These are phyloP conservation scores for Gorsachius goisagi DNA, from an alignment of 2,113 vertebrate genomes.

Conservation along the genomic window DNA sequence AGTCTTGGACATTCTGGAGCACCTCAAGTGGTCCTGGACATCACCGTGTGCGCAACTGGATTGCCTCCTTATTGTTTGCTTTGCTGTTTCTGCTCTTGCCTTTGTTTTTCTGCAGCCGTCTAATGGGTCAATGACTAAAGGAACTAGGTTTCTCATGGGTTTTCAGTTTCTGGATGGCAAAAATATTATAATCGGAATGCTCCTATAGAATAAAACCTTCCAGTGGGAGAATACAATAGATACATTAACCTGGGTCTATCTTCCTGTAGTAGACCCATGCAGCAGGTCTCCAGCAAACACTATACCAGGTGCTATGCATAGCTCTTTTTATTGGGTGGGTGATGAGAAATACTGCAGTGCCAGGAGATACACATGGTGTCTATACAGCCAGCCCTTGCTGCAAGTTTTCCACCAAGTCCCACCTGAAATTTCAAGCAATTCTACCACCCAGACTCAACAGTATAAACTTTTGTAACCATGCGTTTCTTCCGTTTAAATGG, in stretches of 20 bases:
- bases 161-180: background rate
- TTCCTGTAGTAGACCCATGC: background rate
- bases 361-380: accelerated
- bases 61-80: background rate
- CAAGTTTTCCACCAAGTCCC: background rate
- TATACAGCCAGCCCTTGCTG: background rate
- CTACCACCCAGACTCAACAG: background rate
- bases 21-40: background rate
- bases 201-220: background rate
- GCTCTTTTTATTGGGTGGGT: background rate
- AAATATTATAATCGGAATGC: background rate
- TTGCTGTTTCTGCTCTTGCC: background rate
- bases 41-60: background rate
- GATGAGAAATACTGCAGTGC: background rate
- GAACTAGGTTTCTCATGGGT: background rate
- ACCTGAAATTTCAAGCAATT: background rate
- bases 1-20: background rate
- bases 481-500: background rate
- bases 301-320: background rate
- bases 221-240: background rate
- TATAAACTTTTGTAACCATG: background rate
- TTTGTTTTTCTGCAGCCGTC: background rate
- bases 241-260: background rate
- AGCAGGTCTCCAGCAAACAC: background rate
- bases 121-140: background rate